Percentiles rank a stretch among this genome's conserved stretches.
phyloP scores from a whole-genome alignment of 2,888 invertebrate species.

The Heterodera filipjevi region DNA sequence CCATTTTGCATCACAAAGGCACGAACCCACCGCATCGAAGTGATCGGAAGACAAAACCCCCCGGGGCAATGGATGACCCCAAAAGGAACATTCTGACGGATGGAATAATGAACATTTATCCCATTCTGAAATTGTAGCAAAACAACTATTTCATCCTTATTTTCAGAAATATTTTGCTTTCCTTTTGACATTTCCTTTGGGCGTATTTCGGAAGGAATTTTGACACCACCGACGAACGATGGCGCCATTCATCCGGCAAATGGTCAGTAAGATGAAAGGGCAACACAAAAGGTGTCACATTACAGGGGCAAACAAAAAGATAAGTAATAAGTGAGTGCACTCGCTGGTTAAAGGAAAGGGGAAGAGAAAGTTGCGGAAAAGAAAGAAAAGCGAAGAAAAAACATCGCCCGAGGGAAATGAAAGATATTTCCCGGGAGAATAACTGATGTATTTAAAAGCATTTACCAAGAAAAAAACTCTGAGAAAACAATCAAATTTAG shows the following conservation, averaged over 20 bases:
- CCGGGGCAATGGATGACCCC: too few relatives aligned
- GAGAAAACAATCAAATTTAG: not conserved
- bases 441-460: not conserved
- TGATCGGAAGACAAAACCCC: too few relatives aligned
- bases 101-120: too few relatives aligned
- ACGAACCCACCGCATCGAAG: too few relatives aligned
- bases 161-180: not conserved
- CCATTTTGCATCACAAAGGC: too few relatives aligned
- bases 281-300: not conserved
- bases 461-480: not conserved
- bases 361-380: too few relatives aligned
- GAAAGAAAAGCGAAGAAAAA: too few relatives aligned
- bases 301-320: not conserved
- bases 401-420: too few relatives aligned
- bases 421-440: not conserved
- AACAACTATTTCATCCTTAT: too few relatives aligned
- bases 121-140: too few relatives aligned
- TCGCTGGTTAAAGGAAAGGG: too few relatives aligned
- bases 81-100: too few relatives aligned
- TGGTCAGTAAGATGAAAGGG: not conserved
- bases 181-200: not conserved
- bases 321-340: not conserved
- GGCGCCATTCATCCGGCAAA: constrained; percentile 13
- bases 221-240: constrained; percentile 30
- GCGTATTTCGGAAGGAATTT: not conserved